Conservation (phyloP, 2,797 vertebrate genomes). For the Synanceia verrucosa region DNA sequence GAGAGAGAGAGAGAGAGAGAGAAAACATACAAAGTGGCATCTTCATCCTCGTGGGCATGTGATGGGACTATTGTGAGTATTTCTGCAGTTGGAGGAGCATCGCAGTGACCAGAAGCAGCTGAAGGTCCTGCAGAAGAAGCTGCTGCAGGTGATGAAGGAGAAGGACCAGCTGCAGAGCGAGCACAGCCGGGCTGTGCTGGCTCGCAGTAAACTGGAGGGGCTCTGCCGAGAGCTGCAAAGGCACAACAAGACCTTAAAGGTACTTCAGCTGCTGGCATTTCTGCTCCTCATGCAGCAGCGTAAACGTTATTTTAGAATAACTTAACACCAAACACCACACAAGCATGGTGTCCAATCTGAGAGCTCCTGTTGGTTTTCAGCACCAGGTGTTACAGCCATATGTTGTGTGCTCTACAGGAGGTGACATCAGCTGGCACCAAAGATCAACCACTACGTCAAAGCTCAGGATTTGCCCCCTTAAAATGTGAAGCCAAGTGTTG, state of each 20-base stretch:
- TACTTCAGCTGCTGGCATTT: neutral
- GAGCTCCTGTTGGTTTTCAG: conserved; percentile 2
- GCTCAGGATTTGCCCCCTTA: conserved; percentile 21
- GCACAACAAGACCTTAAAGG: conserved; percentile 99
- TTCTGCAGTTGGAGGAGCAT: conserved; percentile 91
- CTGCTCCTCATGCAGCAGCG: neutral
- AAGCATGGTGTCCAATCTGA: neutral
- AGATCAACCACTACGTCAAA: conserved; percentile 40
- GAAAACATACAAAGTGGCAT: neutral
- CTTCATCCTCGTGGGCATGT: neutral
- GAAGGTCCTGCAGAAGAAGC: conserved; percentile 93
- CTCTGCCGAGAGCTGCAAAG: conserved; percentile 97
- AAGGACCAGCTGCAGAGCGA: conserved; percentile 97
- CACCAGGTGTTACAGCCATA: conserved; percentile 30
- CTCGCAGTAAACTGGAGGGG: conserved; percentile 96
- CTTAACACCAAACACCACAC: neutral
- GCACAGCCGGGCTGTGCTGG: conserved; percentile 93
- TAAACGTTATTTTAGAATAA: neutral
- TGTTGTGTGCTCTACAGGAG: conserved; percentile 28
- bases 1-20: too few relatives aligned
- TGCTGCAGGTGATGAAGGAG: conserved; percentile 92
- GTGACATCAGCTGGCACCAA: conserved; percentile 46
- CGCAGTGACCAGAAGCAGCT: conserved; percentile 93
- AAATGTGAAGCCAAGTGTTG: conserved; percentile 4
- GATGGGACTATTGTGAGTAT: neutral